Evolutionary conservation across 2,888 invertebrate species (phyloP), one percentile per base, ranked within the genome.

Genomic region (Agriopis marginaria): DNA sequence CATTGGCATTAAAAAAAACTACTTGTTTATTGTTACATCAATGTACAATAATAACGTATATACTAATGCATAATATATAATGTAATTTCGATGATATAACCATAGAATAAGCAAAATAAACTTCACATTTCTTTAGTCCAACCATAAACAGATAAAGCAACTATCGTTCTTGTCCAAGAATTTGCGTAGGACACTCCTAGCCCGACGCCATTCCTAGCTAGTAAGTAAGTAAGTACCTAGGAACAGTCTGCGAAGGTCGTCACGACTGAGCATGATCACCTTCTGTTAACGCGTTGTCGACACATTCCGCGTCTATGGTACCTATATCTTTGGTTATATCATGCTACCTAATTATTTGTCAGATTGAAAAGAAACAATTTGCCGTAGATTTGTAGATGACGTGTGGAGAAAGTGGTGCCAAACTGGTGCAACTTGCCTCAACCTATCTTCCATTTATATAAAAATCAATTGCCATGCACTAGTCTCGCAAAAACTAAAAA

Each of bases 121-220:
- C 42, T 6, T 42, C 10, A 12, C 44, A 51, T 53, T 51, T 62
- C 42, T 44, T n/a, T 40, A 55, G 12, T 12, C 0, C 17, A 17
- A 32, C 17, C 23, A 44, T 58, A 58, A 50, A 66, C 54, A 67
- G 45, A 54, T 47, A 59, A 14, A 17, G 32, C 54, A 0, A 42
- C 47, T 14, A 63, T 59, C 42, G 40, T 61, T 68, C 32, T 55
- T 64, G 63, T 60, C 8, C 12, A 54, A 58, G 66, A 60, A 66
- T 71, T 58, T 68, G 71, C 71, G 71, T 68, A 66, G 66, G 71
- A 66, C 65, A 71, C 65, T 71, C 68, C 65, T 47, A 62, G 62
- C 32, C 17, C 50, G 63, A 39, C 54, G 59, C 68, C 40, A 62
- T 49, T 67, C 64, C 71, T 63, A 59, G 59, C n/a, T 7, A 40